These are phyloP conservation scores for Plodia interpunctella DNA, from an alignment of 1,140 invertebrate species.

Conservation along the genomic window DNA sequence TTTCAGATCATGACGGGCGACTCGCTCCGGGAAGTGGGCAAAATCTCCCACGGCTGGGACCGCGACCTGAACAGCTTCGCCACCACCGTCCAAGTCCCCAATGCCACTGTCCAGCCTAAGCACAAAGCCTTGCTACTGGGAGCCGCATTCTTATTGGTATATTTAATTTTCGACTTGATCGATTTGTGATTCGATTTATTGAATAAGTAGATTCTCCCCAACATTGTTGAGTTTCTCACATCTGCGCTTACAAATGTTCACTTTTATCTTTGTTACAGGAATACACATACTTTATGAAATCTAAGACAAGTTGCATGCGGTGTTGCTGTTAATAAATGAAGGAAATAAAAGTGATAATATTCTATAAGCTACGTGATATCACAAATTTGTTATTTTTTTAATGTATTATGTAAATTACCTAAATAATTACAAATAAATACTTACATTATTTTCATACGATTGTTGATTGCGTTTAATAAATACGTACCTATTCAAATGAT, in stretches of 20 bases:
- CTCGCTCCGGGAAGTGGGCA: conserved; percentile 75
- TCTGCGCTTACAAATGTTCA: too few species aligned
- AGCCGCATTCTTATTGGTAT: conserved; percentile 78
- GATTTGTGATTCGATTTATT: too few species aligned
- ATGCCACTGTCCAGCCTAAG: conserved; percentile 67
- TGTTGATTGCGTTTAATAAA: neutral
- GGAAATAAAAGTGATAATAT: too few species aligned
- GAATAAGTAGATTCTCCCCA: too few species aligned
- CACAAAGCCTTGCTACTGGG: conserved; percentile 78
- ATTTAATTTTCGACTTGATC: too few species aligned
- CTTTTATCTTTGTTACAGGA: conserved; percentile 66
- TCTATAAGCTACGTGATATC: too few species aligned
- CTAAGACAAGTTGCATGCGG: conserved; percentile 48
- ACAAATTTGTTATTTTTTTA: too few species aligned
- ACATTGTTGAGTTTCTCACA: too few species aligned
- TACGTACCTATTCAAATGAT: too few species aligned
- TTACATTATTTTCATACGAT: neutral
- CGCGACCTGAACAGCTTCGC: conserved; percentile 74
- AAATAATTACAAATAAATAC: too few species aligned
- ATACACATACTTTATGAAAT: conserved; percentile 68
- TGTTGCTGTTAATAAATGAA: conserved; percentile 51
- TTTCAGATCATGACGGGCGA: conserved; percentile 65
- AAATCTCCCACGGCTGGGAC: conserved; percentile 78
- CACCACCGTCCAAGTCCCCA: conserved; percentile 73
- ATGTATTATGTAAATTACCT: too few species aligned